Percentiles rank a stretch among this genome's conserved stretches.
phyloP scores from a whole-genome alignment of 2,797 vertebrate genomes.

The Protosalanx chinensis region DNA sequence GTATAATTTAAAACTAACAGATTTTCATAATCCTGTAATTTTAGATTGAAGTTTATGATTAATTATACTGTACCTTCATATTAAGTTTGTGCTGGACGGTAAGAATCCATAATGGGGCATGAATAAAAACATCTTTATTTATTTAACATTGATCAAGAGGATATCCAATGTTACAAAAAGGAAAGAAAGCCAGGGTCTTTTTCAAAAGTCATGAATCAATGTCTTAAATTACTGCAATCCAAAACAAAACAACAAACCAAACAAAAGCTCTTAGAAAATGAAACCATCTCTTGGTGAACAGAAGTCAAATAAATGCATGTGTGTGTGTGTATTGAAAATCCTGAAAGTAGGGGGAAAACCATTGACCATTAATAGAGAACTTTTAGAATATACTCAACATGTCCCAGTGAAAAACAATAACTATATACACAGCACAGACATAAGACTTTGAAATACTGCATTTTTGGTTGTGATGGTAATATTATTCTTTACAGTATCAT shows the following conservation, averaged over 20 bases:
- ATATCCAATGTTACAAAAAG: conserved; percentile 61
- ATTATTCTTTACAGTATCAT: conserved; percentile 17
- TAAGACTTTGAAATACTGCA: conserved; percentile 48
- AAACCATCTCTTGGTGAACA: conserved; percentile 40
- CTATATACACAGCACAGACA: conserved; percentile 29
- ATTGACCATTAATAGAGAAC: conserved; percentile 19
- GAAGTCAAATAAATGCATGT: conserved; percentile 24
- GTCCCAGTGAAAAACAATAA: conserved; percentile 23
- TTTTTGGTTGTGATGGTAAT: conserved; percentile 25
- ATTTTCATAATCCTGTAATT: background rate
- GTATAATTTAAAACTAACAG: background rate
- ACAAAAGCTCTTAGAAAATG: conserved; percentile 55
- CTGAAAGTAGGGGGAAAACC: conserved; percentile 17
- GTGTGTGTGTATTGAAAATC: conserved; percentile 19
- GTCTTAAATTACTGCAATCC: conserved; percentile 59
- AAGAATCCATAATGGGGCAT: conserved; percentile 46
- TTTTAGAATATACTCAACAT: conserved; percentile 40
- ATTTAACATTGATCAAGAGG: conserved; percentile 66
- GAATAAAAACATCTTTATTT: conserved; percentile 68
- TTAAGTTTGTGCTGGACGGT: background rate
- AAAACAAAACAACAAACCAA: conserved; percentile 43
- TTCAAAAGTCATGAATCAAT: conserved; percentile 65
- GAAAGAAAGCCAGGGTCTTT: conserved; percentile 51
- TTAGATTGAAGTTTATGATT: conserved; percentile 19
- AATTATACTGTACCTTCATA: conserved; percentile 13